A percentile compares a stretch with the other conserved stretches of the same genome.
These are phyloP conservation scores for Erythrolamprus reginae DNA, from an alignment of 2,113 vertebrate species.

Conservation along the genomic window DNA sequence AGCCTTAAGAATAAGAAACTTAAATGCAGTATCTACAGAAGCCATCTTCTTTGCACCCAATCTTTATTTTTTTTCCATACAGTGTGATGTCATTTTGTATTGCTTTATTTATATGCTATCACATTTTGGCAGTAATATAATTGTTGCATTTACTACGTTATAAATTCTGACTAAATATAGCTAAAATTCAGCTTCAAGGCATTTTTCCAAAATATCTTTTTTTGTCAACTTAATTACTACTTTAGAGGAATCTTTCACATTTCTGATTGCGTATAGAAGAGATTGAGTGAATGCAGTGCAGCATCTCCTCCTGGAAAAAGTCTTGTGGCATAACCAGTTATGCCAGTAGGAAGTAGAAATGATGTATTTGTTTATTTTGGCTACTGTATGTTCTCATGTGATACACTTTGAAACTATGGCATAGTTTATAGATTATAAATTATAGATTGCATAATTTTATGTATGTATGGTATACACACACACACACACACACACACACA, in stretches of 20 bases:
- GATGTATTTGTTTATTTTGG: accelerated
- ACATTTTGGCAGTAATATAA: not conserved
- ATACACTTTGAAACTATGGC: not conserved
- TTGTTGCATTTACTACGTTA: not conserved
- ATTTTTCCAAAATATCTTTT: not conserved
- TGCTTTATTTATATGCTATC: not conserved
- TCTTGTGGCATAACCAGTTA: not conserved
- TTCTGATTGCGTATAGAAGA: accelerated
- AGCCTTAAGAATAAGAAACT: not conserved
- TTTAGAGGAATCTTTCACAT: not conserved
- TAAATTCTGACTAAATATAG: not conserved
- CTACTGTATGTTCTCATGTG: not conserved
- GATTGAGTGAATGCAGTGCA: not conserved
- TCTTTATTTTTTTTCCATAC: not conserved
- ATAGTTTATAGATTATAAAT: not conserved
- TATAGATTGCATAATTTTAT: not conserved
- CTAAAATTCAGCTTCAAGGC: not conserved
- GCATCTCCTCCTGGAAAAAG: not conserved
- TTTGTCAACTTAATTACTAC: not conserved
- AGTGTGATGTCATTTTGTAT: not conserved
- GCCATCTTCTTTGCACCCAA: accelerated
- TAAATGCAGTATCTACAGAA: not conserved
- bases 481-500: not conserved
- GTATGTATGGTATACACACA: no score
- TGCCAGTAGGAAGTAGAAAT: not conserved